These are phyloP conservation scores for Oceanodroma tethys DNA, from an alignment of 2,113 vertebrate species.

Conservation along the genomic window DNA sequence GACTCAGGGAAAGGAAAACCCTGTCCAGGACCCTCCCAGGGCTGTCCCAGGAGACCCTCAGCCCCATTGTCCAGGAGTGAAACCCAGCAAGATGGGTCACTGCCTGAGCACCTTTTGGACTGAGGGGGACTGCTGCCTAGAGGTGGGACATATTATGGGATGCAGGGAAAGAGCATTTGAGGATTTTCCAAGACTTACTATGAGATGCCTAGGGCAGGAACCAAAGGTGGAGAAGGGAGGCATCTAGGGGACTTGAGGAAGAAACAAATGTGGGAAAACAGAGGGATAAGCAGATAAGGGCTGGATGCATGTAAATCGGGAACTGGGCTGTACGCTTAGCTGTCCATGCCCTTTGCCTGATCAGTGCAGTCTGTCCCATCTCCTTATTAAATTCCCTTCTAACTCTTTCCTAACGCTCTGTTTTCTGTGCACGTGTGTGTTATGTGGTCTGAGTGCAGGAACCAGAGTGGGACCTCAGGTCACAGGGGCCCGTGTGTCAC, in stretches of 20 bases:
- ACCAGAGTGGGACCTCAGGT: accelerated
- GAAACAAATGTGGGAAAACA: neutral
- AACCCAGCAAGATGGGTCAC: neutral
- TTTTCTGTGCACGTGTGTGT: neutral
- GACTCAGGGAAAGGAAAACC: neutral
- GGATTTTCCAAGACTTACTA: neutral
- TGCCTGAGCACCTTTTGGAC: neutral
- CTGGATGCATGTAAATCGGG: neutral
- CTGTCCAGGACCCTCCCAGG: neutral
- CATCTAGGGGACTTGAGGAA: neutral
- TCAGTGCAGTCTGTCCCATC: neutral
- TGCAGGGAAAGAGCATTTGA: neutral
- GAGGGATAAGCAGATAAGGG: neutral
- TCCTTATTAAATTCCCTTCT: neutral
- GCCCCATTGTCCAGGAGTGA: neutral
- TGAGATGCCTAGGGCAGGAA: neutral
- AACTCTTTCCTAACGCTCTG: neutral
- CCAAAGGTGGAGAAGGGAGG: neutral
- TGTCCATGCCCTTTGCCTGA: neutral
- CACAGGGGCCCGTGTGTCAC: accelerated
- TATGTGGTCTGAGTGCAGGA: neutral
- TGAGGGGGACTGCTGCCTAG: neutral
- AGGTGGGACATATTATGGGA: neutral
- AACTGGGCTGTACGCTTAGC: neutral
- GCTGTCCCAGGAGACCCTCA: neutral